Percentiles rank a stretch among this genome's conserved stretches.
These are phyloP conservation scores for Cololabis saira DNA, from an alignment of 2,113 vertebrate species.

Conservation along the genomic window DNA sequence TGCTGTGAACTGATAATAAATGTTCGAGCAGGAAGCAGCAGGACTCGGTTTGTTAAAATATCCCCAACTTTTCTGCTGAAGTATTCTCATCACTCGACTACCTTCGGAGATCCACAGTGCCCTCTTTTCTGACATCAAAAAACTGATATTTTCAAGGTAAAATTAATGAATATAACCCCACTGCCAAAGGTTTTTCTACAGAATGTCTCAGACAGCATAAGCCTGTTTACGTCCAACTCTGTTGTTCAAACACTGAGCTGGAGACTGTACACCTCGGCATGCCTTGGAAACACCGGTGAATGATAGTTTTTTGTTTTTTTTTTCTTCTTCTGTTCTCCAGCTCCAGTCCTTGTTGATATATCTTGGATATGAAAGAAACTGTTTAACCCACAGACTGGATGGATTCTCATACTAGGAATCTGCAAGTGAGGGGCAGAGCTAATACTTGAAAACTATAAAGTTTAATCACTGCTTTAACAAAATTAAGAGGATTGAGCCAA, in stretches of 20 bases:
- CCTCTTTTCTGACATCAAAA: constrained; percentile 47
- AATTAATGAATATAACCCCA: constrained; percentile 45
- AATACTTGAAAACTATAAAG: background rate
- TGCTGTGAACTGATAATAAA: background rate
- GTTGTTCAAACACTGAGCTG: constrained; percentile 17
- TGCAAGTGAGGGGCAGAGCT: background rate
- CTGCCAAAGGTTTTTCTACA: constrained; percentile 65
- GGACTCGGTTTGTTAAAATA: constrained; percentile 9
- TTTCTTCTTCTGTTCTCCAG: background rate
- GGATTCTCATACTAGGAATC: background rate
- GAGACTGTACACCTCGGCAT: constrained; percentile 25
- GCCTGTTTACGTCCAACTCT: background rate
- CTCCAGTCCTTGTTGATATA: constrained; percentile 16
- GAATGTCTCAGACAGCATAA: constrained; percentile 17
- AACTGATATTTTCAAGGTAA: constrained; percentile 40
- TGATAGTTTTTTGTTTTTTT: background rate
- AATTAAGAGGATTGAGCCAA: background rate
- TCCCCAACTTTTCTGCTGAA: background rate
- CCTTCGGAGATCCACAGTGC: constrained; percentile 35
- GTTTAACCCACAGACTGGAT: background rate
- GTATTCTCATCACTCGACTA: constrained; percentile 17
- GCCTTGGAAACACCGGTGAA: constrained; percentile 18
- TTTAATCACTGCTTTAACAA: background rate
- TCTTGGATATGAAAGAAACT: constrained; percentile 5
- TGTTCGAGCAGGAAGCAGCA: constrained; percentile 17